Evolutionary conservation across 2,888 invertebrate genomes (phyloP), one percentile per base, ranked within the genome.

Genomic region (Sthenelais limicola): DNA sequence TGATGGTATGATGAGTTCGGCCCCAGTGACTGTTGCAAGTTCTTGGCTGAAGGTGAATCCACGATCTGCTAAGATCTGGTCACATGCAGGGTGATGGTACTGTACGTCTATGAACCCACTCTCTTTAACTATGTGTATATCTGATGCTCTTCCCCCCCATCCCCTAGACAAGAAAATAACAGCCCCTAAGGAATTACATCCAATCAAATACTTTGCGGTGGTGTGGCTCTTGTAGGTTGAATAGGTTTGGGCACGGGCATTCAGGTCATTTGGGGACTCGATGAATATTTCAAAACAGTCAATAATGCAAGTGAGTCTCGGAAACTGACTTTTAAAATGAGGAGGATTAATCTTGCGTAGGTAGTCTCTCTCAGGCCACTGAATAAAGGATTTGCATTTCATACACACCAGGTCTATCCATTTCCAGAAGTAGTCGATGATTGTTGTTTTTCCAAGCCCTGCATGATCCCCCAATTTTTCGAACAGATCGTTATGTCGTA

Each of bases 21-120:
- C 76, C 49, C 69, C 33, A 73, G 73, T 75, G 7, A 3, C 12
- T 24, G 62, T 54, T 0, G 74, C 77, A 76, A 79, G 76, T 26
- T 79, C 79, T 35, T 78, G 76, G 18, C 77, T 43, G 1, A 79
- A 49, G 3, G 76, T 76, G 49, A 79, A 79, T 5, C 74, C 76
- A n/a, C 77, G 43, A 32, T 79, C 78, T 18, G 76, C 79, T n/a
- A 79, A 54, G 52, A 79, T 76, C 47, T 77, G 75, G 68, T 78
- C 77, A n/a, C n/a, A n/a, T n/a, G n/a, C 76, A 33, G 76, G 78
- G 5, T 67, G 32, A 68, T 77, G 77, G 18, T 69, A 74, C 15
- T 68, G 68, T 0, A 28, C 38, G 26, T 3, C n/a, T 26, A 79
- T 73, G 49, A 74, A 78, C 1, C 74, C 75, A 3, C 75, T 77